Base-by-base conservation (phyloP, 2,113 vertebrate genomes). In the Prunella himalayana region DNA sequence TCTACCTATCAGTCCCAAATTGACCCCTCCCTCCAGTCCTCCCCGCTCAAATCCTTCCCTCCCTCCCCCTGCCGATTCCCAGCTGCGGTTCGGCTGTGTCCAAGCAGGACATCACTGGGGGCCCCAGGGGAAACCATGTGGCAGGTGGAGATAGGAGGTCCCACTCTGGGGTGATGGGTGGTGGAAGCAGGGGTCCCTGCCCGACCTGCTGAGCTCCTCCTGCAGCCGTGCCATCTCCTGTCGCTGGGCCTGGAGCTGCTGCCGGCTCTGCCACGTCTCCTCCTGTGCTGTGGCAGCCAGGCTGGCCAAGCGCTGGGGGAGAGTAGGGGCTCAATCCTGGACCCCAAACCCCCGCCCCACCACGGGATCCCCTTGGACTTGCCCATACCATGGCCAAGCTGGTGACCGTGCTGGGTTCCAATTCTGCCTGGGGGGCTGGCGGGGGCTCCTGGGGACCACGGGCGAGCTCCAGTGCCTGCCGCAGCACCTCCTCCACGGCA, bases 191-290 rank as follows among this genome's bases (percentile, higher is more conserved):
- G 24, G 7, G 9, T 63, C 33, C 21, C 13, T 59, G 39, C 10
- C 92, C 86, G 66, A 98, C 98, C 97, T 97, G 95, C 22, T 30
- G 78, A 98, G 94, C 88, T 97, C 96, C 47, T 97, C 96, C 82
- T 33, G 95, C 64, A 98, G 94, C 2, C 4, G 77, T 25, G 20
- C 65, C 44, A 96, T 27, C 77, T 96, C 94, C 57, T 82, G 79
- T 30, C 5, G 84, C 93, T 95, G 94, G 3, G 73, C 80, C 45
- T 69, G 90, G 42, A 97, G 90, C 66, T 96, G 95, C 89, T 96
- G 92, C 56, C 28, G 79, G 72, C 88, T 96, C 77, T 79, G 50
- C 91, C 22, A 65, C 14, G 82, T 88, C 51, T 95, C 96, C 33
- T 96, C 90, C 41, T 3, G 9, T 0, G 92, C 94, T 15, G 83